Percentiles rank a stretch among this genome's conserved stretches.
These are phyloP conservation scores for Ochotona princeps DNA, from an alignment of 2,113 vertebrate genomes.

Conservation along the genomic window DNA sequence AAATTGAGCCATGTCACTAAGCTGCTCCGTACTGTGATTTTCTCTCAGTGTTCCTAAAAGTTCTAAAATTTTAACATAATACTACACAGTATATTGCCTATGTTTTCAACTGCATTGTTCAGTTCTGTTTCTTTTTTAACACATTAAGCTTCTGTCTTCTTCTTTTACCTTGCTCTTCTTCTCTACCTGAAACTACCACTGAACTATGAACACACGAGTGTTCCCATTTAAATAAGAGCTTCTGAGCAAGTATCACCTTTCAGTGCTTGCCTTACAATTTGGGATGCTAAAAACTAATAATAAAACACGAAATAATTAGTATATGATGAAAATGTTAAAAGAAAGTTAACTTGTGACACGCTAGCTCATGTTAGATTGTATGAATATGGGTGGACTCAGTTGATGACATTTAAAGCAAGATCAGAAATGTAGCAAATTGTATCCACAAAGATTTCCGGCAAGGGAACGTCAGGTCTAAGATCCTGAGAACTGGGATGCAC, in stretches of 20 bases:
- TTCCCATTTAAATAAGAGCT: not conserved
- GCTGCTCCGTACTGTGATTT: not conserved
- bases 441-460: not conserved
- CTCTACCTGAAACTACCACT: not conserved
- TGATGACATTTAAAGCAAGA: not conserved
- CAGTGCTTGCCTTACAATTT: not conserved
- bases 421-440: not conserved
- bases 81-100: too few species aligned
- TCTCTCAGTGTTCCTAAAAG: not conserved
- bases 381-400: not conserved
- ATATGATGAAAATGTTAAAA: conserved; percentile 29
- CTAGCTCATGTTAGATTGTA: not conserved
- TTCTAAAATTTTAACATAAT: not conserved
- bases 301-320: not conserved
- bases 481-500: not conserved
- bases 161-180: not conserved
- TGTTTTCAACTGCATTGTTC: not conserved
- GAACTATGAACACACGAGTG: too few species aligned
- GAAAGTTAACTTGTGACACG: not conserved
- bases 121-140: not conserved
- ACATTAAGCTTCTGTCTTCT: not conserved
- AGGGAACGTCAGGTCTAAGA: not conserved
- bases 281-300: not conserved
- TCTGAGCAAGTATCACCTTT: not conserved
- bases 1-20: not conserved